Base-by-base conservation (phyloP, 2,113 vertebrate species). In the Cacatua alba region DNA sequence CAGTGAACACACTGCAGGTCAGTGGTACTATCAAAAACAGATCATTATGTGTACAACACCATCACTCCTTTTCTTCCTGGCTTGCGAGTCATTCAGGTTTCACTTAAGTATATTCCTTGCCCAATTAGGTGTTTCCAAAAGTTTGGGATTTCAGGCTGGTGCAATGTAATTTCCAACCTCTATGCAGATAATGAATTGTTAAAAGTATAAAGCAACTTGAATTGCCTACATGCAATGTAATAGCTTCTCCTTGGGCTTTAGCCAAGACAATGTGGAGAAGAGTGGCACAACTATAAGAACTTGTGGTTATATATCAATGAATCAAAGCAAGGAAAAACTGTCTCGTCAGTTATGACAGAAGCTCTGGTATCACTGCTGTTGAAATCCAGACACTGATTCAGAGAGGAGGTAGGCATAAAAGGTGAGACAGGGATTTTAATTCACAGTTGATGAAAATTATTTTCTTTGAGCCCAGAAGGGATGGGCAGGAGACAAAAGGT, bases 401-500 rank as follows among this genome's bases (percentile, higher is more conserved):
- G 8, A 62, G 26, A 13, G 18, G 23, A 95, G 78, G 79, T 0
- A 39, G 57, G 74, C 90, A 90, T 79, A 72, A 88, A 84, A 91
- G 94, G 76, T 90, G 89, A 86, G 60, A 41, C 23, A 72, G 65
- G 76, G 80, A 95, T 93, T 96, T 92, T 93, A 95, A 88, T 95
- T 93, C 69, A 68, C 44, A 81, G 55, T 64, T 76, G 55, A 94
- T 49, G 72, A 94, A 79, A 96, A 86, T 93, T 65, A 43, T 86
- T 91, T 75, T 62, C 23, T 37, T 68, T 95, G 83, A 88, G 48
- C 85, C 82, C 71, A 86, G 86, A 71, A 91, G 88, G 83, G 77
- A 81, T 72, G 65, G 85, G 92, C 86, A 82, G 74, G 78, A 95
- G 82, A 97, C 94, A 93, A 96, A 96, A 92, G 74, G 57, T 91